Base-by-base conservation (phyloP, 1,140 invertebrate species). In the Leptinotarsa defecta region DNA sequence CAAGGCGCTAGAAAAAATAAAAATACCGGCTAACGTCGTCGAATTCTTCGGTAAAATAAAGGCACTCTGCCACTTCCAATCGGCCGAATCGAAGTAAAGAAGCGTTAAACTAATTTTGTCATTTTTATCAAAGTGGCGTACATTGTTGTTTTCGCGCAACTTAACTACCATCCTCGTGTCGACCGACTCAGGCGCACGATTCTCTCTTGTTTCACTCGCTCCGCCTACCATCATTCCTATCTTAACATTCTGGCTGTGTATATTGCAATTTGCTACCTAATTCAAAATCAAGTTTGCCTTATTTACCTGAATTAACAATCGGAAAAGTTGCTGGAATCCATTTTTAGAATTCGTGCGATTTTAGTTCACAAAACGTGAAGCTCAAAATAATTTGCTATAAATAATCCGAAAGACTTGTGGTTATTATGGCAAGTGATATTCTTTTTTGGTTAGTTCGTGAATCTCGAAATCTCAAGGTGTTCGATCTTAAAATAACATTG, bases 361-460 rank as follows among this genome's bases (percentile, higher is more conserved):
- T 13, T 4, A 19, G 6, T 19, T 57, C n/a, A 43, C 8, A 11
- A 57, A 57, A 57, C 5, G 52, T 57, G 13, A 15, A 57, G 52
- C 52, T 57, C n/a, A 57, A 57, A 57, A 57, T 57, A n/a, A 57
- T 57, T 19, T 57, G n/a, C 52, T 57, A 57, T 57, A 57, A 57
- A 57, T 57, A 57, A 57, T 57, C 52, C n/a, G 52, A 57, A 57
- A 57, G 52, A 57, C 34, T 43, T 57, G 52, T 57, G 52, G 52
- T 15, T 57, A 57, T 57, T 17, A 57, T 57, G 13, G 52, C n/a
- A 15, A 57, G 52, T 57, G 52, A 57, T 57, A 57, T 57, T 57
- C 52, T 57, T 57, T 57, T 57, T 57, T 57, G 52, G 52, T 57
- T 57, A n/a, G 52, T 57, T 57, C 52, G 52, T 19, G 52, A n/a